These are phyloP conservation scores for Chloroceryle aenea DNA, from an alignment of 2,113 vertebrate species.

Conservation along the genomic window DNA sequence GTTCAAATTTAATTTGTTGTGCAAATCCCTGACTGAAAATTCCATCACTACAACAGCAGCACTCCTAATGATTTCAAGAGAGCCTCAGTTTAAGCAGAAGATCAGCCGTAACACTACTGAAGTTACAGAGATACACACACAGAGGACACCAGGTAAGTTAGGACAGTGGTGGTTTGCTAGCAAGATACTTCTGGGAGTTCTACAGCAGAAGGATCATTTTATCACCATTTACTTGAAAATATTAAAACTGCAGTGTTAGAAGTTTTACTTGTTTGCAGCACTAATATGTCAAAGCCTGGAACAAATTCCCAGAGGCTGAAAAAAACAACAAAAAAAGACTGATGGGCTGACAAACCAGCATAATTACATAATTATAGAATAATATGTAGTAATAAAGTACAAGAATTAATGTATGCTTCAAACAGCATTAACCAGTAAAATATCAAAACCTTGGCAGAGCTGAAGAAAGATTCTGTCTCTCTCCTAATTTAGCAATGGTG, in stretches of 20 bases:
- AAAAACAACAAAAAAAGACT: background rate
- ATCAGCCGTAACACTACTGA: background rate
- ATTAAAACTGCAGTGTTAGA: background rate
- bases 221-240: background rate
- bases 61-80: background rate
- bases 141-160: background rate
- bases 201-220: background rate
- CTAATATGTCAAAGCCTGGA: background rate
- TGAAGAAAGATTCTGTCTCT: background rate
- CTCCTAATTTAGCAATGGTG: background rate
- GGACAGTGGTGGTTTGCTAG: background rate
- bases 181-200: background rate
- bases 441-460: background rate
- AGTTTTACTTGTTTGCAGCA: background rate
- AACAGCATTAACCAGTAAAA: slow-evolving; percentile 13
- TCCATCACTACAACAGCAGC: background rate
- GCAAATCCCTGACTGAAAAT: background rate
- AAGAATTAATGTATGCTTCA: slow-evolving; percentile 14
- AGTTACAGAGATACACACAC: background rate
- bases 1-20: background rate
- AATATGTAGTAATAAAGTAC: slow-evolving; percentile 7
- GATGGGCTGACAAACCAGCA: slow-evolving; percentile 11
- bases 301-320: slow-evolving; percentile 17
- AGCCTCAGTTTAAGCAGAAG: background rate
- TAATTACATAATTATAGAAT: slow-evolving; percentile 39